A percentile compares a stretch with the other conserved stretches of the same genome.
These are phyloP conservation scores for Pseudolycoriella hygida DNA, from an alignment of 2,888 invertebrate species.

Conservation along the genomic window DNA sequence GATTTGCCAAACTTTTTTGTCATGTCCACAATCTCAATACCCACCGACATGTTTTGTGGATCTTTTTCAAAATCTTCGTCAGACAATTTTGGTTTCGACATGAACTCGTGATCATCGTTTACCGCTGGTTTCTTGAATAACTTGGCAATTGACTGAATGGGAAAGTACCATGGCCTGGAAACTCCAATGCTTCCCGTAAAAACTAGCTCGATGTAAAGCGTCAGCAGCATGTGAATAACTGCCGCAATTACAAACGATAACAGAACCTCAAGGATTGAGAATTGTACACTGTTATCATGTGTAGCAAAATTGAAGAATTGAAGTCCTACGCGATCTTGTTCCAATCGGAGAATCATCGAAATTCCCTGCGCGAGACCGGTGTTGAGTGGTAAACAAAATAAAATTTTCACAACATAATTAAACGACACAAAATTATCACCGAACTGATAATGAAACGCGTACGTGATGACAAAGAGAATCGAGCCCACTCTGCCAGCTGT, in stretches of 20 bases:
- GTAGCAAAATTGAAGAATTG: constrained; percentile 43
- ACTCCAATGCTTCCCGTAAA: constrained; percentile 67
- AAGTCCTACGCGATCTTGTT: constrained; percentile 38
- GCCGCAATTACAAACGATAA: constrained; percentile 49
- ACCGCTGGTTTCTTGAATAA: too few relatives aligned
- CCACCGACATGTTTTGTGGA: constrained; percentile 6
- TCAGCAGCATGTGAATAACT: constrained; percentile 47
- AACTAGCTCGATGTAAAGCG: constrained; percentile 65
- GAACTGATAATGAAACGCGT: constrained; percentile 39
- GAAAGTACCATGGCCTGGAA: constrained; percentile 59
- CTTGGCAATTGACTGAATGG: constrained; percentile 22
- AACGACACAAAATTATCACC: constrained; percentile 46
- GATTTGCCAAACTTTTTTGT: constrained; percentile 4
- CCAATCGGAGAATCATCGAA: constrained; percentile 47
- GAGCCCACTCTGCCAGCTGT: constrained; percentile 62
- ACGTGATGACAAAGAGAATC: constrained; percentile 56
- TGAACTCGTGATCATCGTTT: too few relatives aligned
- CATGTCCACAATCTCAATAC: constrained; percentile 5
- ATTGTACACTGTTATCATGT: constrained; percentile 44
- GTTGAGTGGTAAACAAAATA: constrained; percentile 37
- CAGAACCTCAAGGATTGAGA: constrained; percentile 51
- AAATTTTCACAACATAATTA: constrained; percentile 20
- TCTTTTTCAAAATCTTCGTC: constrained; percentile 7
- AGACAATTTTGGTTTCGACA: too few relatives aligned
- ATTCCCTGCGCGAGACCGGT: constrained; percentile 59